Evolutionary conservation across 2,888 invertebrate species (phyloP).

Genomic region (Crocallis elinguaria): DNA sequence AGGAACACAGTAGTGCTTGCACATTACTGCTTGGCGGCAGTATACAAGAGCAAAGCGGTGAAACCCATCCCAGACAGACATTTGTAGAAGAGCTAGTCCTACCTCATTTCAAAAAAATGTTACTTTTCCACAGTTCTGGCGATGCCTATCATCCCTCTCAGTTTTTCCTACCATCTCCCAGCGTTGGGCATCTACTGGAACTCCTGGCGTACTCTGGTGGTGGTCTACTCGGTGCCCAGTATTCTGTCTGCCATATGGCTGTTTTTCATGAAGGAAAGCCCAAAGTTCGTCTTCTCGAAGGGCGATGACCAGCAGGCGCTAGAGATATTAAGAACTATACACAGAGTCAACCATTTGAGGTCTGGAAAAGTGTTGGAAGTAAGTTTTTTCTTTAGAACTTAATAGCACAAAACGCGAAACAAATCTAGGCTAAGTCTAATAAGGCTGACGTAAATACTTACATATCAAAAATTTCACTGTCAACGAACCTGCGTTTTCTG

Average conservation of each 20-base stretch:
- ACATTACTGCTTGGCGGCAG: no score
- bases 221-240: conserved; percentile 87
- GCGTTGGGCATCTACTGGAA: conserved; percentile 83
- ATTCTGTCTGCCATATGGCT: conserved; percentile 84
- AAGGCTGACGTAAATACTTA: no score
- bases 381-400: conserved; percentile 17
- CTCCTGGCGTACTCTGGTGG: conserved; percentile 90
- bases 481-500: no score
- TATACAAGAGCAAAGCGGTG: no score
- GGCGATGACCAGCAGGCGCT: conserved; percentile 84
- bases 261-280: conserved; percentile 88
- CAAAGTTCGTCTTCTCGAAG: conserved; percentile 88
- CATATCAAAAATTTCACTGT: no score
- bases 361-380: conserved; percentile 55
- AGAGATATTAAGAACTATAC: conserved; percentile 56
- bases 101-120: neutral
- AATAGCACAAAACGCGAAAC: no score
- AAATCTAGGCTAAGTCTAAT: no score
- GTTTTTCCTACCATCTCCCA: conserved; percentile 62
- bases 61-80: no score
- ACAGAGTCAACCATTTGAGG: conserved; percentile 56
- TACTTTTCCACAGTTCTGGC: conserved; percentile 82
- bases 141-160: conserved; percentile 86
- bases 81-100: no score
- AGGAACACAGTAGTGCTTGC: no score